These are phyloP conservation scores for Pseudoips prasinana DNA, from an alignment of 2,888 invertebrate genomes.

Conservation along the genomic window DNA sequence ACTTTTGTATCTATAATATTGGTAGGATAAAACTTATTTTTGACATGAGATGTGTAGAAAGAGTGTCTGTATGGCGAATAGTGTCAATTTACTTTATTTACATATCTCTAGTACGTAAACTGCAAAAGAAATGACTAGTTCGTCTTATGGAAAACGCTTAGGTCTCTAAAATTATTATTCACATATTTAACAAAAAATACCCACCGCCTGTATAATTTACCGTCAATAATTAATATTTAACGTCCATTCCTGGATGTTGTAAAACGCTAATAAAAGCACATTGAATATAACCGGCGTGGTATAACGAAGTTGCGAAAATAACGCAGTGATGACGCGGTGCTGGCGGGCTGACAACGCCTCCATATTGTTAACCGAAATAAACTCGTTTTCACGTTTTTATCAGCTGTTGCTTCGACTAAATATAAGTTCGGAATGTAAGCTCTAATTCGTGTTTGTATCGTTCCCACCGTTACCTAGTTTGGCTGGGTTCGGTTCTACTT, in stretches of 20 bases:
- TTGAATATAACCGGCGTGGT: conserved; percentile 27
- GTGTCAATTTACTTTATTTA: too few species aligned
- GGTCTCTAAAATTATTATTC: too few species aligned
- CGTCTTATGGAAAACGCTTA: too few species aligned
- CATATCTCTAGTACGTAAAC: too few species aligned
- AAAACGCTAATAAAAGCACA: conserved; percentile 42
- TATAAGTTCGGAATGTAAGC: conserved; percentile 30
- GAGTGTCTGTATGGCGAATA: too few species aligned
- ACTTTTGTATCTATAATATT: too few species aligned
- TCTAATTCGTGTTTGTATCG: conserved; percentile 23
- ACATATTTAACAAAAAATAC: too few species aligned
- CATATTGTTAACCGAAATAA: conserved; percentile 64
- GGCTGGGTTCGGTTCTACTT: conserved; percentile 9
- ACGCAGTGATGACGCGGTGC: conserved; percentile 47
- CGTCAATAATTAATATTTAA: conserved; percentile 17
- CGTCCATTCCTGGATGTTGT: conserved; percentile 32
- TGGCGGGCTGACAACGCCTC: conserved; percentile 63
- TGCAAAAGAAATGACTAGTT: too few species aligned
- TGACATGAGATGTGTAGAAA: too few species aligned
- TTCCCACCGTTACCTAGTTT: conserved; percentile 27
- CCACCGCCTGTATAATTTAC: too few species aligned
- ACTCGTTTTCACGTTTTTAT: conserved; percentile 44
- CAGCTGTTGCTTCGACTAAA: conserved; percentile 43
- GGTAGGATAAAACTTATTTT: too few species aligned
- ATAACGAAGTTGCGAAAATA: conserved; percentile 53